Evolutionary conservation across 2,797 vertebrate genomes (phyloP), one percentile per base, ranked within the genome.

Genomic region (Catharus ustulatus): DNA sequence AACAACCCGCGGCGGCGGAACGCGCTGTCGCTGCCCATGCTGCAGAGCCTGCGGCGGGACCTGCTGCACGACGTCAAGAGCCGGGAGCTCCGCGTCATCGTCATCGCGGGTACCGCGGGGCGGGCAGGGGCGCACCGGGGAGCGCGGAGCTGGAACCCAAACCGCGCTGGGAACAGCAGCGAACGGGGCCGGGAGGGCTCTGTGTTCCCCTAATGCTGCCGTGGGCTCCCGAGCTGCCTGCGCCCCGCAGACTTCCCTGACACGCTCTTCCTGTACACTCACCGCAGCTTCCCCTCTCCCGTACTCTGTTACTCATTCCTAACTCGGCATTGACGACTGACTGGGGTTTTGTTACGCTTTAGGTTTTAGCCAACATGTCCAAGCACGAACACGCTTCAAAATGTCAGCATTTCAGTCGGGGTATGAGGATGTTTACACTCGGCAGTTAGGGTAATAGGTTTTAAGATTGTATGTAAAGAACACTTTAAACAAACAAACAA

Each of bases 1-100:
- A 99, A 98, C 95, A 98, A 99, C 85, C 98, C 98, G 15, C 96
- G 94, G 94, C 99, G 98, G 80, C 98, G 99, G 66, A 99, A 99
- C 24, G 98, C 98, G 1, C 96, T 99, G 86, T 99, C 99, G 6
- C 93, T 99, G 49, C 84, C 98, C 68, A 99, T 99, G 99, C 97
- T 99, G 93, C 98, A 97, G 23, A 98, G 98, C 14, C 98, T 99
- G 69, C 95, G 95, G 72, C 97, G 97, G 26, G 98, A 99, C 97
- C 97, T 99, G 84, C 97, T 99, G 63, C 97, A 97, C 15, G 98
- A 99, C 9, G 80, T 96, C 1, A 97, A 98, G 52, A 98, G 98
- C 48, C 83, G 97, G 1, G 98, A 98, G 29, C 98, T 99, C 32
- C 97, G 98, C 36, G 99, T 99, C 46, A 99, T 99, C 49, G 52